A percentile compares a stretch with the other conserved stretches of the same genome.
Evolutionary conservation across 1,140 invertebrate genomes (phyloP).

Genomic region (Yoshiicerus persimilis): DNA sequence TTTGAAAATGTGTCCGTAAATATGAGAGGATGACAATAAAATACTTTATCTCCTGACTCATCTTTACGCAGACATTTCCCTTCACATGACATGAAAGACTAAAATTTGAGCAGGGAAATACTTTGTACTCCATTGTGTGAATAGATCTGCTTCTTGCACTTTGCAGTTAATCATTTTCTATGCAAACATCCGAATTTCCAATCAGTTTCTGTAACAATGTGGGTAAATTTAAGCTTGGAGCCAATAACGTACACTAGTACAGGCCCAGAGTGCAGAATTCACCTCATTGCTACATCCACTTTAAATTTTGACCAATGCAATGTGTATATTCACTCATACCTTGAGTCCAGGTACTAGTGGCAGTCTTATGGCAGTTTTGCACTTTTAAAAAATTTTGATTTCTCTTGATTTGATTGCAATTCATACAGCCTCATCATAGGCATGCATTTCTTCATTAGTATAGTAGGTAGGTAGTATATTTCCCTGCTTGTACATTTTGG

Average conservation of each 20-base stretch:
- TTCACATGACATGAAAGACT: slow-evolving; percentile 42
- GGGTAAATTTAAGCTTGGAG: not conserved
- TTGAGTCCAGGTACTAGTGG: slow-evolving; percentile 19
- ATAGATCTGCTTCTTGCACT: slow-evolving; percentile 16
- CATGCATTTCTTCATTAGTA: slow-evolving; percentile 14
- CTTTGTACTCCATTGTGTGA: slow-evolving; percentile 37
- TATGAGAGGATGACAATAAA: not conserved
- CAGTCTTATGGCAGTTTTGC: slow-evolving; percentile 21
- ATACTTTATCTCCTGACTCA: not conserved
- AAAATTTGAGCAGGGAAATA: slow-evolving; percentile 48
- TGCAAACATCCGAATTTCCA: slow-evolving; percentile 6
- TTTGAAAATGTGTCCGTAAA: slow-evolving; percentile 17
- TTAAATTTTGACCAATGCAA: slow-evolving; percentile 5
- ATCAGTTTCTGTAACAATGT: not conserved
- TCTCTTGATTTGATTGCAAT: not conserved
- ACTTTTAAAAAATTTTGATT: slow-evolving; percentile 20
- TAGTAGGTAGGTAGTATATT: slow-evolving; percentile 27
- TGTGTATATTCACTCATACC: slow-evolving; percentile 25
- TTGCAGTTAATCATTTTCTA: not conserved
- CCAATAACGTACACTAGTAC: not conserved
- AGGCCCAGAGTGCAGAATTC: not conserved
- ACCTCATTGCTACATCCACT: not conserved
- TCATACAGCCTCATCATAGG: not conserved
- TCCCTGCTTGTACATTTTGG: slow-evolving; percentile 40
- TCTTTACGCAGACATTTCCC: slow-evolving; percentile 39